Conservation (phyloP, 2,888 invertebrate genomes). For the Acronicta psi region DNA sequence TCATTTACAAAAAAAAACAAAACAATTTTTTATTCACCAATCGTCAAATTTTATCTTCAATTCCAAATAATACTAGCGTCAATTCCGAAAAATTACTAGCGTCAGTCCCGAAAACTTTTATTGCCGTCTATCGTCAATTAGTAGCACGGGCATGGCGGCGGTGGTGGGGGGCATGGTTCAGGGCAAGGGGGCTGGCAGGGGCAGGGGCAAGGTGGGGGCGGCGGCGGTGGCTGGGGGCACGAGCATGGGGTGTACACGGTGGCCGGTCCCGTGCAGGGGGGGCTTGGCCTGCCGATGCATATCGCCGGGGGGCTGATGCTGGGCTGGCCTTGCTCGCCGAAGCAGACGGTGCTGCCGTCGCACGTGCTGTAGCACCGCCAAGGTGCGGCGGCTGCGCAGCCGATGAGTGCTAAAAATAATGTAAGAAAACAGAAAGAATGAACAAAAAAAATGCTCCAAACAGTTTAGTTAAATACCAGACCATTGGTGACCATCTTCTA, state of each 20-base stretch:
- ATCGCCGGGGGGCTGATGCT: slow-evolving; percentile 65
- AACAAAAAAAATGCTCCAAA: too few relatives aligned
- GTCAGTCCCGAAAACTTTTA: neutral
- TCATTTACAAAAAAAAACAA: slow-evolving; percentile 2
- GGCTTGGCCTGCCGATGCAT: slow-evolving; percentile 52
- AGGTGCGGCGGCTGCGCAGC: slow-evolving; percentile 69
- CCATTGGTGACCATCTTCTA: too few relatives aligned
- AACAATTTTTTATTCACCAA: slow-evolving; percentile 13
- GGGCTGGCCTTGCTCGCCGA: slow-evolving; percentile 63
- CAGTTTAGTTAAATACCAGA: too few relatives aligned
- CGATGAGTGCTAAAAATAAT: slow-evolving; percentile 66
- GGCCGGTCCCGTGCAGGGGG: slow-evolving; percentile 68
- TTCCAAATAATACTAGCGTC: neutral
- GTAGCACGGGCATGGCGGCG: slow-evolving; percentile 24
- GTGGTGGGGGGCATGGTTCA: neutral
- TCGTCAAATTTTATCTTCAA: neutral
- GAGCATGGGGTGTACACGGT: slow-evolving; percentile 66
- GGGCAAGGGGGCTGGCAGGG: slow-evolving; percentile 19
- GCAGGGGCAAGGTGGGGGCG: slow-evolving; percentile 10
- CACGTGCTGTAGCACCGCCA: slow-evolving; percentile 70
- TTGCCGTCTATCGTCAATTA: slow-evolving; percentile 8
- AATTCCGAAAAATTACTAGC: neutral
- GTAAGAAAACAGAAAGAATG: neutral
- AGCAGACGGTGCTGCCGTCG: slow-evolving; percentile 71
- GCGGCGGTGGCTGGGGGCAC: slow-evolving; percentile 39